These are phyloP conservation scores for Polyodon spathula DNA, from an alignment of 2,113 vertebrate species.

Conservation along the genomic window DNA sequence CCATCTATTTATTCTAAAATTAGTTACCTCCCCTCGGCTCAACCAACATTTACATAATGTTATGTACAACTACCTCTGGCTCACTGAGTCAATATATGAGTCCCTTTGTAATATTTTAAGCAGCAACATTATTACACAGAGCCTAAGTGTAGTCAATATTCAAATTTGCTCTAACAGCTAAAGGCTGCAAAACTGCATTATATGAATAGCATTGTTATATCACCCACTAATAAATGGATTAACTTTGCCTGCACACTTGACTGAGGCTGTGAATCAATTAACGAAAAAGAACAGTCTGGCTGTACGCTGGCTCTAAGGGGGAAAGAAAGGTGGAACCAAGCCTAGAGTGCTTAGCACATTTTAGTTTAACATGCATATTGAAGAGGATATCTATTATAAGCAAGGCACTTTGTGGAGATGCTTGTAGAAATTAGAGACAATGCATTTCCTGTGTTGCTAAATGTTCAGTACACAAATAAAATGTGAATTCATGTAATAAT, in stretches of 20 bases:
- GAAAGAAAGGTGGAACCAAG: neutral
- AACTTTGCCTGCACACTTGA: constrained; percentile 3
- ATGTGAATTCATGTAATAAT: too few relatives aligned
- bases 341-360: too few relatives aligned
- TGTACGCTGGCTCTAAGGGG: neutral
- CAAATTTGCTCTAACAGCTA: constrained; percentile 2
- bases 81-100: neutral
- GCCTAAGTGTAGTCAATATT: constrained; percentile 5
- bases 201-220: neutral
- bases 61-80: constrained; percentile 2
- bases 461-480: too few relatives aligned
- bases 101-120: constrained; percentile 5
- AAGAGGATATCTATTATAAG: too few relatives aligned
- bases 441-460: too few relatives aligned
- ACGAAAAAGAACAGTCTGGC: neutral
- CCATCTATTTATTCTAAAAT: neutral
- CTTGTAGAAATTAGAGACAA: too few relatives aligned
- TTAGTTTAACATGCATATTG: too few relatives aligned
- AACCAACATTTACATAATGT: neutral
- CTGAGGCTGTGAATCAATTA: neutral
- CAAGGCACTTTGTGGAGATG: too few relatives aligned
- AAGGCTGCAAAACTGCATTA: neutral
- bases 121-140: constrained; percentile 6
- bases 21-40: neutral
- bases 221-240: neutral